Evolutionary conservation across 2,797 vertebrate species (phyloP), one percentile per base, ranked within the genome.

Genomic region (Coregonus sp.): DNA sequence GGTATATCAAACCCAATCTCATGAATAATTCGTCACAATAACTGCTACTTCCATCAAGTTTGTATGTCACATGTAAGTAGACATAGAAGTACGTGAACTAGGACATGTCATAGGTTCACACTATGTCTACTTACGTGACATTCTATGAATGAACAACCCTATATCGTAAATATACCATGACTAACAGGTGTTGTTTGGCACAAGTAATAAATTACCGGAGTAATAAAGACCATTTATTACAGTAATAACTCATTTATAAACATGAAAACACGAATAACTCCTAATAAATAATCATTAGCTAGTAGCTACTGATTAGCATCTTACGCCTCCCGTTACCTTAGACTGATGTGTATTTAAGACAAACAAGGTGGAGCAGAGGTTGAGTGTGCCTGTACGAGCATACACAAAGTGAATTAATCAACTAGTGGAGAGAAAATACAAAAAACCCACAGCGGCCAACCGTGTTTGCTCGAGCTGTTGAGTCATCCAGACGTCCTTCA

Each of bases 381-480:
- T 5, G 61, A 29, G 6, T 16, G 66, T 65, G 61, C 61, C 61
- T 5, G 61, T 20, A 6, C 31, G 12, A 77, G 74, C 37, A 61
- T 37, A 66, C 35, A 70, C 51, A 73, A 74, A 72, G 75, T 31
- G 65, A 71, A 51, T 80, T 79, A 54, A 71, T 79, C 81, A 75
- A 16, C 61, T 68, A 50, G 63, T 51, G 69, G 68, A 67, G 56
- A 71, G 68, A 70, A 47, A 54, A 6, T 5, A 72, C 52, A 3
- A 59, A 59, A 59, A 20, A 2, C 56, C 20, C 11, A 18, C 31
- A 59, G 16, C 80, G 83, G 9, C 59, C 68, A 83, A 77, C 74
- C 16, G 31, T 69, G 80, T 77, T 87, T 83, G 84, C 84, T 78
- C 67, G 65, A 61, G 74, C 67, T 29, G 65, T 71, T 1, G 6